These are phyloP conservation scores for Dichetophora obliterata DNA, from an alignment of 2,888 invertebrate species.

Conservation along the genomic window DNA sequence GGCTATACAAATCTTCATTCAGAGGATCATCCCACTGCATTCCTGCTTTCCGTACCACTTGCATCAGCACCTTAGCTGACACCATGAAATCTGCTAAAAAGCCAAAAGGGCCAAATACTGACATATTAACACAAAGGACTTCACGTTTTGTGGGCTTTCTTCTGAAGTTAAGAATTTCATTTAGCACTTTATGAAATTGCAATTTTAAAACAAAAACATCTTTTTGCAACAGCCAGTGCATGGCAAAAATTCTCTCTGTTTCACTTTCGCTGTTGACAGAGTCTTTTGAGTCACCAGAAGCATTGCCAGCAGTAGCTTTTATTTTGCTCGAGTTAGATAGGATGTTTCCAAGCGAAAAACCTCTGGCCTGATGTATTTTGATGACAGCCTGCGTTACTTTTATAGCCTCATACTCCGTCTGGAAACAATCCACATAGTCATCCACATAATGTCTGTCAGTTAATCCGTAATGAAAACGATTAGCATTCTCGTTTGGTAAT, in stretches of 20 bases:
- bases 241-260: constrained; percentile 37
- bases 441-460: background rate
- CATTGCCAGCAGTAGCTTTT: background rate
- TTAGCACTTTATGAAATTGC: background rate
- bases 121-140: constrained; percentile 18
- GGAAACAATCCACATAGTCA: no score
- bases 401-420: no score
- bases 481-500: no score
- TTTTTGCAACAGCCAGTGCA: constrained; percentile 41
- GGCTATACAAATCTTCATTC: background rate
- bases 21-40: no score
- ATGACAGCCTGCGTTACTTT: no score
- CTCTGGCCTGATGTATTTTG: constrained; percentile 13
- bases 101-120: constrained; percentile 36
- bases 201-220: constrained; percentile 40
- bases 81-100: constrained; percentile 30
- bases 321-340: constrained; percentile 24
- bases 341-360: constrained; percentile 23
- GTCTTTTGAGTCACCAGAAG: background rate
- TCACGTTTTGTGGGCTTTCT: no score
- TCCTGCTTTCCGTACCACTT: background rate
- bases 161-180: no score
- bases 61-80: background rate
- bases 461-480: no score
- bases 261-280: background rate